Evolutionary conservation across 2,888 invertebrate species (phyloP).

Genomic region (Argyresthia goedartella): DNA sequence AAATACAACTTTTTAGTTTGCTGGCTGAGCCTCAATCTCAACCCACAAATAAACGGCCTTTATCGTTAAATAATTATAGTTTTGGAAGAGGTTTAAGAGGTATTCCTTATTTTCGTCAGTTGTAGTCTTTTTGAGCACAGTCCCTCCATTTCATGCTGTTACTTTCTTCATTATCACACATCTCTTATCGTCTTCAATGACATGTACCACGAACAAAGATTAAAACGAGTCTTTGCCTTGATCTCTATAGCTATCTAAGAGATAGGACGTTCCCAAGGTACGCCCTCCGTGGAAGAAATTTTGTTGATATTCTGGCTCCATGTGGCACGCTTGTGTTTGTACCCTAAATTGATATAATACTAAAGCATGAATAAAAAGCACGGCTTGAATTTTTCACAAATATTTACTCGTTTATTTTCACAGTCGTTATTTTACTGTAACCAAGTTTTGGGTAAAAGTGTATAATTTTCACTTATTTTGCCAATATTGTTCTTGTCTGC

Average conservation of each 20-base stretch:
- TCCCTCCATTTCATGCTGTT: slow-evolving; percentile 3
- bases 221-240: slow-evolving; percentile 34
- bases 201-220: slow-evolving; percentile 7
- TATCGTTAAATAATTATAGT: too few relatives aligned
- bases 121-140: background rate
- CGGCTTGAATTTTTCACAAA: background rate
- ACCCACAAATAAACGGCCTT: too few relatives aligned
- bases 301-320: slow-evolving; percentile 50
- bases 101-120: too few relatives aligned
- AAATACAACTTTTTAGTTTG: too few relatives aligned
- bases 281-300: slow-evolving; percentile 42
- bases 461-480: too few relatives aligned
- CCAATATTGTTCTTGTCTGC: too few relatives aligned
- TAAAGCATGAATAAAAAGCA: background rate
- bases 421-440: background rate
- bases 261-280: slow-evolving; percentile 95
- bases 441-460: too few relatives aligned
- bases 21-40: too few relatives aligned
- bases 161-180: background rate
- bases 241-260: slow-evolving; percentile 82
- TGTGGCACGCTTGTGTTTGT: slow-evolving; percentile 54
- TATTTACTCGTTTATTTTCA: background rate
- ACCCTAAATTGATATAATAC: slow-evolving; percentile 6
- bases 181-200: slow-evolving; percentile 5
- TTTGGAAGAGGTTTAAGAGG: too few relatives aligned